These are phyloP conservation scores for Geotrypetes seraphini DNA, from an alignment of 2,797 vertebrate genomes.

Conservation along the genomic window DNA sequence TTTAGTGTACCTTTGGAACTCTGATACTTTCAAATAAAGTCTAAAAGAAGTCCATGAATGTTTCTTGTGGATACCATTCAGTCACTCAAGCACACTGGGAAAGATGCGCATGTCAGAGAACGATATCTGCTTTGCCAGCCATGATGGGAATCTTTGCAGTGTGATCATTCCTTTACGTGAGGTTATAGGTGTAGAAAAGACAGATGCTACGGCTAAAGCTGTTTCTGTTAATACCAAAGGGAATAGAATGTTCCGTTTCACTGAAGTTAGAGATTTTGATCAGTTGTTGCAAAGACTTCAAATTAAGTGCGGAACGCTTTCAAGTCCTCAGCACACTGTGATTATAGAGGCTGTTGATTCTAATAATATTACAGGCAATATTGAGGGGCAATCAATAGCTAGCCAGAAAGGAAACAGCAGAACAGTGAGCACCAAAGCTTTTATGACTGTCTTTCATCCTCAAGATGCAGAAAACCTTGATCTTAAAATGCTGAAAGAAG, in stretches of 20 bases:
- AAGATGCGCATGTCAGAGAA: no score
- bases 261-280: conserved; percentile 77
- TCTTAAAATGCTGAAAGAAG: conserved; percentile 94
- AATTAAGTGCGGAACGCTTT: conserved; percentile 57
- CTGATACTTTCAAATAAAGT: no score
- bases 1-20: no score
- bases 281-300: conserved; percentile 69
- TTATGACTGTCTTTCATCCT: conserved; percentile 94
- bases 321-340: conserved; percentile 58
- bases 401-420: conserved; percentile 72
- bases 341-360: conserved; percentile 57
- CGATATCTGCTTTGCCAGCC: no score
- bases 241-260: conserved; percentile 84
- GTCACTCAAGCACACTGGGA: no score
- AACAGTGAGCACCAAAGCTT: conserved; percentile 82
- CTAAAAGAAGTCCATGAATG: no score
- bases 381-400: conserved; percentile 59
- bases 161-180: no score
- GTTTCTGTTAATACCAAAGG: conserved; percentile 77
- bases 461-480: conserved; percentile 89
- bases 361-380: conserved; percentile 58
- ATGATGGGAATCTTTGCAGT: no score
- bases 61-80: no score
- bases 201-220: conserved; percentile 61
- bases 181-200: conserved; percentile 76